phyloP scores from a whole-genome alignment of 2,888 invertebrate species.

The Drosophila neoperkinsi region DNA sequence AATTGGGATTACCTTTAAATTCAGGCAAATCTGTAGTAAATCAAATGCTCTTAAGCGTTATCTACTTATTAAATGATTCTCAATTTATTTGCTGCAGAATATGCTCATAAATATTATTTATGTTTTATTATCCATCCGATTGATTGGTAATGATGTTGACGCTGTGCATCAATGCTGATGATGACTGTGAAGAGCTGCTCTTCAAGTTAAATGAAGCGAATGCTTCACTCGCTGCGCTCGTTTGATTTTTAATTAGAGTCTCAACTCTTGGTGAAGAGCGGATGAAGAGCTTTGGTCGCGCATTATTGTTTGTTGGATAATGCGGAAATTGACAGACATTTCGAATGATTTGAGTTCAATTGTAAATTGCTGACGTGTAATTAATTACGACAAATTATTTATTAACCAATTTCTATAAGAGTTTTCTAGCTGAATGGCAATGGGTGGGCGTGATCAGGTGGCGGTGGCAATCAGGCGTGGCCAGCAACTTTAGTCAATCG shows the following conservation, averaged over 20 bases:
- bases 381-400: slow-evolving; percentile 72
- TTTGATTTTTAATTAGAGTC: slow-evolving; percentile 61
- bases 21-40: neutral
- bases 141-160: slow-evolving; percentile 46
- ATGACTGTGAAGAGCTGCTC: slow-evolving; percentile 32
- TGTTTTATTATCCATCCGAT: slow-evolving; percentile 16
- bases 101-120: slow-evolving; percentile 18
- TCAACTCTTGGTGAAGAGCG: slow-evolving; percentile 10
- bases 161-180: slow-evolving; percentile 24
- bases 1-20: neutral
- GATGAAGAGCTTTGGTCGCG: slow-evolving; percentile 29
- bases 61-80: slow-evolving; percentile 13
- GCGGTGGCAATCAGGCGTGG: slow-evolving; percentile 19
- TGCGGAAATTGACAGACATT: slow-evolving; percentile 50
- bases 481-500: slow-evolving; percentile 69
- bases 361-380: slow-evolving; percentile 62
- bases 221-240: slow-evolving; percentile 31
- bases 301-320: slow-evolving; percentile 47
- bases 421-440: slow-evolving; percentile 26
- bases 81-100: neutral
- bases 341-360: slow-evolving; percentile 54
- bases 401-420: slow-evolving; percentile 67
- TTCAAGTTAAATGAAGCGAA: slow-evolving; percentile 50
- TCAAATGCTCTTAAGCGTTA: neutral
- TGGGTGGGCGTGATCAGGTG: neutral